Evolutionary conservation across 2,888 invertebrate genomes (phyloP), one percentile per base, ranked within the genome.

Genomic region (Anorthoa munda): DNA sequence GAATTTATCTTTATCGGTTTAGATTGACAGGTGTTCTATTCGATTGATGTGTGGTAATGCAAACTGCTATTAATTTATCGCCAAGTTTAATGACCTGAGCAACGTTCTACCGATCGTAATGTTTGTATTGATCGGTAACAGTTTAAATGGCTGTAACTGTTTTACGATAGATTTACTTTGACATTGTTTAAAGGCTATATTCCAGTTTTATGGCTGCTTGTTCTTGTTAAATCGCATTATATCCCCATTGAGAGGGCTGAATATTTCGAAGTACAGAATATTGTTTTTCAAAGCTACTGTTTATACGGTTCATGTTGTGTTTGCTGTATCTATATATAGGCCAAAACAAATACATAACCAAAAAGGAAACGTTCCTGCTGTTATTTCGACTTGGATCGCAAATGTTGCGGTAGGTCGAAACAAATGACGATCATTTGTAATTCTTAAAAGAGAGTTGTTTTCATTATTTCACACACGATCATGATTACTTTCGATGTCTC

Each of bases 181-280:
- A 93, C 93, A 94, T 93, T 94, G 93, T 94, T 92, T 92, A 90
- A 91, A 92, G 89, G 91, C 90, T 90, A 90, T 91, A 90, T 91
- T 90, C 89, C 88, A 82, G 88, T 93, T 94, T 94, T 93, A 94
- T 91, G 81, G 90, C 89, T 83, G 88, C 90, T 92, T 88, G 89
- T 91, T 90, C 91, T 90, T 89, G 90, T 92, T 90, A 90, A 86
- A 86, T 87, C 84, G 85, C 85, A 90, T 93, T 90, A 92, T 92
- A 91, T 91, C 90, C 87, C 87, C 86, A 88, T 89, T 83, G 83
- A 81, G 81, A 85, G 87, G 78, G 76, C 85, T 82, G 75, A 86
- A 86, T 70, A 77, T 72, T 76, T 75, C 70, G 50, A 85, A 89
- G 87, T 86, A 79, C 83, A 75, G 82, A 83, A 86, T 81, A 86